Evolutionary conservation across 2,113 vertebrate genomes (phyloP).

Genomic region (Helogale parvula): DNA sequence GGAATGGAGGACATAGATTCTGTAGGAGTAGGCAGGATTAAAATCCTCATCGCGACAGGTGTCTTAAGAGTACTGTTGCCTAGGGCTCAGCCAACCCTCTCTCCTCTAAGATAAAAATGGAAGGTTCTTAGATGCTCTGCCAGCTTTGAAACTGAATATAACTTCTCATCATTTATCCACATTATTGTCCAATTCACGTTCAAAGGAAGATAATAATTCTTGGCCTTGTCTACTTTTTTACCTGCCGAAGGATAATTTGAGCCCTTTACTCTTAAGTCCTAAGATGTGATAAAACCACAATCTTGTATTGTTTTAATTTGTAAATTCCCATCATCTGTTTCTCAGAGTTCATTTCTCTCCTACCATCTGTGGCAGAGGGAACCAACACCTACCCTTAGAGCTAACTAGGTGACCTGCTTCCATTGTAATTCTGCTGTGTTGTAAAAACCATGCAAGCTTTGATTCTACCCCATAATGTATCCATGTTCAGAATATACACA

Average conservation of each 20-base stretch:
- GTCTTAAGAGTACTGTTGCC: slow-evolving; percentile 26
- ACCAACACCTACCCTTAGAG: background rate
- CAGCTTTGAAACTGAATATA: slow-evolving; percentile 12
- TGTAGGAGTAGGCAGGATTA: background rate
- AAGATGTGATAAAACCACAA: slow-evolving; percentile 8
- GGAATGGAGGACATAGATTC: slow-evolving; percentile 12
- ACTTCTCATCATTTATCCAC: slow-evolving; percentile 1
- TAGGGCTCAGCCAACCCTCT: slow-evolving; percentile 33
- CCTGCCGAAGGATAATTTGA: background rate
- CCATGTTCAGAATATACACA: background rate
- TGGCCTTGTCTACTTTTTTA: background rate
- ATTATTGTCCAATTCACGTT: background rate
- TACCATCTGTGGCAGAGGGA: background rate
- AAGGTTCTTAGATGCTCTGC: slow-evolving; percentile 36
- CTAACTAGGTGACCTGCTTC: background rate
- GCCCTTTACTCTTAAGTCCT: background rate
- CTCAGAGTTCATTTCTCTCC: background rate
- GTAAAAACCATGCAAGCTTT: background rate
- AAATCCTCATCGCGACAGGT: background rate
- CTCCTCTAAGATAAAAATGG: slow-evolving; percentile 1
- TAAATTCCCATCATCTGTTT: background rate
- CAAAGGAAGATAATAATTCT: slow-evolving; percentile 8
- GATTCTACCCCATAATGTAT: background rate
- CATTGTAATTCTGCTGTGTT: background rate
- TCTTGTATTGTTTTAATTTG: background rate